These are phyloP conservation scores for Rhopilema esculentum DNA, from an alignment of 30 jellyfish, hydroid and myxozoan species.

Conservation along the genomic window DNA sequence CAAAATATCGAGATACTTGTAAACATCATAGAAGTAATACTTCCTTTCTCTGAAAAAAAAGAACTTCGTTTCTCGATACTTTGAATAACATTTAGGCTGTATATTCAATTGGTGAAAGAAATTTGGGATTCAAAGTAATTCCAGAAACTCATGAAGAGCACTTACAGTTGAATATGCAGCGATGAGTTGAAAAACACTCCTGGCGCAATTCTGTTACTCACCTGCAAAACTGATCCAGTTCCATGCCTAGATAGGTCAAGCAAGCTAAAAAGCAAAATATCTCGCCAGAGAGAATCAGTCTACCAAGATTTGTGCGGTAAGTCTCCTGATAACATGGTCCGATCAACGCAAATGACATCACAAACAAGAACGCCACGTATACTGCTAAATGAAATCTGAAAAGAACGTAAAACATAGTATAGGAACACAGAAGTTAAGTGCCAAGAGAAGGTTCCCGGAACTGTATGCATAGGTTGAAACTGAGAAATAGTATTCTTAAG, in stretches of 20 bases:
- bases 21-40: slow-evolving; percentile 51
- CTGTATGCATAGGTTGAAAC: no score
- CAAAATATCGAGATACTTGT: slow-evolving; percentile 63
- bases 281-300: slow-evolving; percentile 13
- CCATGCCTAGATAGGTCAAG: slow-evolving; percentile 15
- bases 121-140: no score
- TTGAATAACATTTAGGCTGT: no score
- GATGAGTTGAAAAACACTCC: no score
- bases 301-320: neutral
- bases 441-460: no score
- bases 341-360: slow-evolving; percentile 49
- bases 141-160: no score
- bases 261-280: neutral
- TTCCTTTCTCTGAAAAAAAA: slow-evolving; percentile 57
- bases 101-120: no score
- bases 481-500: no score
- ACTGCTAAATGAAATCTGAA: slow-evolving; percentile 34
- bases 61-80: neutral
- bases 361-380: slow-evolving; percentile 11
- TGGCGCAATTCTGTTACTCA: neutral
- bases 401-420: no score
- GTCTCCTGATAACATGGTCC: neutral
- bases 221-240: slow-evolving; percentile 35
- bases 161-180: no score
- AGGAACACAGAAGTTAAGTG: no score